These are phyloP conservation scores for Heliconius erato DNA, from an alignment of 2,888 invertebrate genomes.

Conservation along the genomic window DNA sequence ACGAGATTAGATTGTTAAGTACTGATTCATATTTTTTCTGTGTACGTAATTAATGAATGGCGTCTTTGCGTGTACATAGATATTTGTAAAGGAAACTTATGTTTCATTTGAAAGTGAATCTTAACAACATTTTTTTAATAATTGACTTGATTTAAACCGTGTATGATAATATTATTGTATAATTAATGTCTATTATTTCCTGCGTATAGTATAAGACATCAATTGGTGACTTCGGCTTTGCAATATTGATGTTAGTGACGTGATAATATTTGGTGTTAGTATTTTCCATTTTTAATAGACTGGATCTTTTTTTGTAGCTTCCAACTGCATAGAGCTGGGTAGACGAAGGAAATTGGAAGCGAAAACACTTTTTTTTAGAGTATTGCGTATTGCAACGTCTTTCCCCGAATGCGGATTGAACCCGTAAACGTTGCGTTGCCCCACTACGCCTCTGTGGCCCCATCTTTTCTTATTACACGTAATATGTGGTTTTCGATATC, in stretches of 20 bases:
- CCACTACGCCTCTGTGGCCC: neutral
- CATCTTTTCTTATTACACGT: neutral
- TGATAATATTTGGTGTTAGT: neutral
- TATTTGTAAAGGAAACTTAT: no score
- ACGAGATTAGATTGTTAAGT: neutral
- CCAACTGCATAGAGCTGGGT: no score
- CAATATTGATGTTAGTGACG: neutral
- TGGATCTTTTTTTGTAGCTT: neutral
- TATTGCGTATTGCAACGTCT: neutral
- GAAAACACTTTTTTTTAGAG: neutral
- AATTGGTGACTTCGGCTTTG: neutral
- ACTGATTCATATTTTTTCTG: neutral
- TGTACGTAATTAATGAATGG: neutral
- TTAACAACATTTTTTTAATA: no score
- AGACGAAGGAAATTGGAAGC: no score
- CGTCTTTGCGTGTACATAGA: neutral
- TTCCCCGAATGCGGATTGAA: neutral
- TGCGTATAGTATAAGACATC: neutral
- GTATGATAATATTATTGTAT: no score
- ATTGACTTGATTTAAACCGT: no score
- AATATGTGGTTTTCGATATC: conserved; percentile 6
- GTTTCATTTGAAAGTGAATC: no score
- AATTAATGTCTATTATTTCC: no score
- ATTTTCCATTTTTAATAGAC: neutral
- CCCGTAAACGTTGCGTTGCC: neutral